phyloP scores from a whole-genome alignment of 2,113 vertebrate species.

The Prinia subflava region DNA sequence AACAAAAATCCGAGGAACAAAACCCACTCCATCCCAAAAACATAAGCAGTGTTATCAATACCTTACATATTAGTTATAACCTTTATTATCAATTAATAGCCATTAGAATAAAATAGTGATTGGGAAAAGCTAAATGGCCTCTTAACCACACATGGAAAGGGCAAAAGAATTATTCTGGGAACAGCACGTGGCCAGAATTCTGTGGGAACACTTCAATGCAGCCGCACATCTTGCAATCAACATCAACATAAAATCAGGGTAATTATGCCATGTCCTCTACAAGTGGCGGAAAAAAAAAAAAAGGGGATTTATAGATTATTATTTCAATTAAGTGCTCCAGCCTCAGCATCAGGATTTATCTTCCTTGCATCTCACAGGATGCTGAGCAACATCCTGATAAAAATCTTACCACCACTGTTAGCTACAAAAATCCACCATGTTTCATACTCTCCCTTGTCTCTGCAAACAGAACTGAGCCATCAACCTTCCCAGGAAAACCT shows the following conservation, averaged over 20 bases:
- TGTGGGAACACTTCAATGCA: background rate
- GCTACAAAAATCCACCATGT: background rate
- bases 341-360: background rate
- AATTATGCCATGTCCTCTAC: background rate
- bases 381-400: background rate
- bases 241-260: background rate
- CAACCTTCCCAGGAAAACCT: background rate
- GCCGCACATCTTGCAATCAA: background rate
- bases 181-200: background rate
- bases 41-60: background rate
- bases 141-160: background rate
- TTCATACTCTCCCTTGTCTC: background rate
- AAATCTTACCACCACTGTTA: background rate
- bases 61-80: background rate
- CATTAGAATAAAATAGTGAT: background rate
- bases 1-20: background rate
- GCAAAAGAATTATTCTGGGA: background rate
- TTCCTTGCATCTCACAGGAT: background rate
- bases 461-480: background rate
- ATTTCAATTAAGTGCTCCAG: background rate
- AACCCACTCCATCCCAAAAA: background rate
- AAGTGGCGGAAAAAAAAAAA: background rate
- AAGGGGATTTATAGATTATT: background rate
- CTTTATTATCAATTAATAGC: background rate
- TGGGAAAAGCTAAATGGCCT: background rate